Evolutionary conservation across 1,140 invertebrate genomes (phyloP), one percentile per base, ranked within the genome.

Genomic region (Drosophila simulans): DNA sequence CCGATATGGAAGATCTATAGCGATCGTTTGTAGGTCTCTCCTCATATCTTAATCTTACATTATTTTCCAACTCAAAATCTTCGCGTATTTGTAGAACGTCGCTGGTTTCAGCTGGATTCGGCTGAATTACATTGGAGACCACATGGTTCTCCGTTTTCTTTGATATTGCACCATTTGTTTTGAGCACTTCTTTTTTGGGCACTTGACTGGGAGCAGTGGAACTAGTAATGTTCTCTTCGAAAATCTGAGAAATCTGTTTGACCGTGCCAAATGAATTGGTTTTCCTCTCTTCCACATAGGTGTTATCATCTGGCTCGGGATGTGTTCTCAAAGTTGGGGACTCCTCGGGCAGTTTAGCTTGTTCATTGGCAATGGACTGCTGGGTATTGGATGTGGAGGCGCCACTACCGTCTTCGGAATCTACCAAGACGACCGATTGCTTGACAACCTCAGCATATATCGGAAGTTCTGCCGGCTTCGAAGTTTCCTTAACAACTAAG

Each of bases 221-320:
- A 25, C 59, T 65, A 5, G 65, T 68, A 10, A 68, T 68, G 60
- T 68, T 68, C 13, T 68, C 64, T 37, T 68, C 64, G 13, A 68
- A 68, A n/a, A 68, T 68, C 46, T 68, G 59, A n/a, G 64, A 68
- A 65, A 68, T 68, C 20, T 68, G 64, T 22, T 65, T 68, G 2
- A 68, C 64, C 3, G 64, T 68, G 27, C 64, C 64, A 37, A 68
- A 68, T 0, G 64, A 68, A n/a, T 68, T 68, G 2, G 59, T 68
- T 68, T 68, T 64, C 20, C 46, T 49, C 7, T 66, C 63, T 17
- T 62, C 12, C 15, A 46, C 20, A 5, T 22, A 22, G 12, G 11
- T 4, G 10, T 22, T 27, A 15, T 54, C 54, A 15, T 22, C 42
- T n/a, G 31, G 35, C 7, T 15, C 34, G 17, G 7, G 20, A 17